Conservation (phyloP, 2,888 invertebrate genomes). For the Ornithoptera priamus region DNA sequence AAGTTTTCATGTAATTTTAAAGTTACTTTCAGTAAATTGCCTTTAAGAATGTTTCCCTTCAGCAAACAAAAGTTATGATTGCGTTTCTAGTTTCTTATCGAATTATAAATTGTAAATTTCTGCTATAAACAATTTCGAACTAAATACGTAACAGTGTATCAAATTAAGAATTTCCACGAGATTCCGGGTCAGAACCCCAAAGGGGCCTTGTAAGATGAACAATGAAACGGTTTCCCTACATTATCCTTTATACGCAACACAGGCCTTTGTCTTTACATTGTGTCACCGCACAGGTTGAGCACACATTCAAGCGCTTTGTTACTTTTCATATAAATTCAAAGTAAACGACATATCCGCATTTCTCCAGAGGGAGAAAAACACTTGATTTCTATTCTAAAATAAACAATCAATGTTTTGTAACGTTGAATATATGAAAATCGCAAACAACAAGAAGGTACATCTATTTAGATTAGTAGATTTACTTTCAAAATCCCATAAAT, state of each 20-base stretch:
- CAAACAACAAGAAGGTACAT: not conserved
- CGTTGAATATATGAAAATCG: slow-evolving; percentile 2
- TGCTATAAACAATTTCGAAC: not conserved
- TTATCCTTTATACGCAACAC: slow-evolving; percentile 19
- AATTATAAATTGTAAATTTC: not conserved
- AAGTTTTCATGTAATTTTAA: not conserved
- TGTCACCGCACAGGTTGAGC: slow-evolving; percentile 8
- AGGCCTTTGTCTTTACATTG: slow-evolving; percentile 9
- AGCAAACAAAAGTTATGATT: not conserved
- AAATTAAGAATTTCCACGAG: not conserved
- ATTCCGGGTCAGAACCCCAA: not conserved
- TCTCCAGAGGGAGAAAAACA: not conserved
- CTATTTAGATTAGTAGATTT: too few species aligned
- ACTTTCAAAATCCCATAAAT: too few species aligned
- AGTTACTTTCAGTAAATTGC: not conserved
- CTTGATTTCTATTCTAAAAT: slow-evolving; percentile 3
- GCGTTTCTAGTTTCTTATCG: not conserved
- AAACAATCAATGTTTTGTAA: not conserved
- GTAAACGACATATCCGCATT: slow-evolving; percentile 5
- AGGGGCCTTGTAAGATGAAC: not conserved
- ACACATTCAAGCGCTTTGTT: slow-evolving; percentile 15
- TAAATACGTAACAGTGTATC: not conserved
- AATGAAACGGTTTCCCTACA: slow-evolving; percentile 6
- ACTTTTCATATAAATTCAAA: slow-evolving; percentile 21
- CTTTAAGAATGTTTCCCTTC: not conserved